These are phyloP conservation scores for Solenopsis invicta DNA, from an alignment of 1,140 invertebrate genomes.

Conservation along the genomic window DNA sequence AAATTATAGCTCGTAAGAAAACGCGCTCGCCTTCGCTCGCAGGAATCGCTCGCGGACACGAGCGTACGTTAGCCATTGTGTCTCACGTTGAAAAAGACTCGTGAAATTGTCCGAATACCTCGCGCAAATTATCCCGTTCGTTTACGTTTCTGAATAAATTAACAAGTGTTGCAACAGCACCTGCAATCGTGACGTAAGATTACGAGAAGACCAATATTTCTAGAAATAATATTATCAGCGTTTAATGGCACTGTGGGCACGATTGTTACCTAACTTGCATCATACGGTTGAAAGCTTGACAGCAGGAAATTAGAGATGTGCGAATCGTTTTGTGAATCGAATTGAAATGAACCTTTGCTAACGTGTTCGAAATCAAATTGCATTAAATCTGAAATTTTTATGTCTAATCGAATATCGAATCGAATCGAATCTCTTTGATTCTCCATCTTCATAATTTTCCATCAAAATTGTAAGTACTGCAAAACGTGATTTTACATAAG, in stretches of 20 bases:
- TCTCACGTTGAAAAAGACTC: conserved; percentile 21
- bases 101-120: conserved; percentile 27
- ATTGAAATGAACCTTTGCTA: no score
- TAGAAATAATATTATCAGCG: background rate
- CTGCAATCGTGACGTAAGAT: conserved; percentile 22
- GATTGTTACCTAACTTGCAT: background rate
- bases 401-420: no score
- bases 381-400: no score
- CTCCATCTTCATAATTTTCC: no score
- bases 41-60: background rate
- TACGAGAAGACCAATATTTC: background rate
- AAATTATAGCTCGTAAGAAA: conserved; percentile 66
- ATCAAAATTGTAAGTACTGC: no score
- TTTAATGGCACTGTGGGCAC: background rate
- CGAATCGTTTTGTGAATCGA: no score
- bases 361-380: no score
- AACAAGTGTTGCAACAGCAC: background rate
- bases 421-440: no score
- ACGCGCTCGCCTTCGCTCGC: background rate
- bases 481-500: no score
- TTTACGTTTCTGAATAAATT: conserved; percentile 1
- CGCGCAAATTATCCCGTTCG: background rate
- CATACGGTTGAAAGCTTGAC: background rate
- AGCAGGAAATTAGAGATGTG: background rate
- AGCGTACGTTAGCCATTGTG: background rate